Evolutionary conservation across 2,113 vertebrate genomes (phyloP), one percentile per base, ranked within the genome.

Genomic region (Ramphastos sulfuratus): DNA sequence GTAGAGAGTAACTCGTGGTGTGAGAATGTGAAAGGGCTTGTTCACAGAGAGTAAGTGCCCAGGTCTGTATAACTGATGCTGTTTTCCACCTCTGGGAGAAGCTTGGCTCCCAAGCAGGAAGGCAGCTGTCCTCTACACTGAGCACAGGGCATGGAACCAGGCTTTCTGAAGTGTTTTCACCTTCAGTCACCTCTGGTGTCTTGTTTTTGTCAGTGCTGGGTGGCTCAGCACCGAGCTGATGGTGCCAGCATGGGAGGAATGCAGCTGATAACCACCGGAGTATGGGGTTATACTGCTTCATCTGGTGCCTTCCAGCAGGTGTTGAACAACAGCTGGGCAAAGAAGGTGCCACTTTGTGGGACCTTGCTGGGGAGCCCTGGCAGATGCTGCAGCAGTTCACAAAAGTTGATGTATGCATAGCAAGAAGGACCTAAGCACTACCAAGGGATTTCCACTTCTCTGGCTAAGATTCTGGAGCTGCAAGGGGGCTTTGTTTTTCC

Each of bases 41-140:
- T 4, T 63, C 35, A 24, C 1, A 16, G 37, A 19, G 44, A 69
- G 31, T 0, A 4, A 39, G 11, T 12, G 37, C 4, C 5, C 10
- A 1, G 2, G 3, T 14, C 42, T 1, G 0, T 54, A 66, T 31
- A 35, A 4, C 12, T 20, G 37, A 5, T 0, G 2, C 35, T 44
- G 67, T 2, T 84, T 82, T 75, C 54, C 33, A 75, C 20, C 72
- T 39, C 35, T 79, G 72, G 46, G 44, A 74, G 46, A 73, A 24
- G 12, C 42, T 69, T 35, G 9, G 11, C 46, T 91, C 52, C 66
- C 44, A 67, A 80, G n/a, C 50, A 30, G 3, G 3, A 59, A 46
- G 10, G 12, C 13, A 25, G 10, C 15, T 0, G 1, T 31, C 28
- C 52, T 37, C 73, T 70, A 25, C 18, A 20, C 25, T 23, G 30